Conservation (phyloP, 2,113 vertebrate species). For the Hippocampus barbouri region DNA sequence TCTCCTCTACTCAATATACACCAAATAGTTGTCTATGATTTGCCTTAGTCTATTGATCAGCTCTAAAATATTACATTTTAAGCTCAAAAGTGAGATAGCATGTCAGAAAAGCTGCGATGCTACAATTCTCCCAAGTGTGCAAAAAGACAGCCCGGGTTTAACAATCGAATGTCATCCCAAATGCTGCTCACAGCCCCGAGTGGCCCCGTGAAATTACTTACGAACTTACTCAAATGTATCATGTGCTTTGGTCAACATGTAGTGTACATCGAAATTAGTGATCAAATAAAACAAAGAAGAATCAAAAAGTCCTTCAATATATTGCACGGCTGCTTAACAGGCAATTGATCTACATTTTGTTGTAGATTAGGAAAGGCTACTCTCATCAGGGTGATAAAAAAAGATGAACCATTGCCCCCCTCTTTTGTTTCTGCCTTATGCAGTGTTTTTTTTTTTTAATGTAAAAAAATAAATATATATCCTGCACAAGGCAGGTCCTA, state of each 20-base stretch:
- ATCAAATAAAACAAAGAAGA: too few relatives aligned
- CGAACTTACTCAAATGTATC: background rate
- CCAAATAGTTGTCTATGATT: background rate
- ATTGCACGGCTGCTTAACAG: background rate
- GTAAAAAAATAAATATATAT: constrained; percentile 14
- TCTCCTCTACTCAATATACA: too few relatives aligned
- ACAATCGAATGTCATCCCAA: background rate
- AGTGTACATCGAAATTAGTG: background rate
- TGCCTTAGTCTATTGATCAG: background rate
- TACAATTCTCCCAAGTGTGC: background rate
- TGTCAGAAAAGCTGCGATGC: background rate
- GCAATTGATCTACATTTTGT: too few relatives aligned
- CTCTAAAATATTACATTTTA: background rate
- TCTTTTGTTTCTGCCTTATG: background rate
- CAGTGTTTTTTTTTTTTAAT: constrained; percentile 39
- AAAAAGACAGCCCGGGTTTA: background rate
- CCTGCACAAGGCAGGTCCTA: constrained; percentile 45
- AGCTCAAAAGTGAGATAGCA: background rate
- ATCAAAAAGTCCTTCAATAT: too few relatives aligned
- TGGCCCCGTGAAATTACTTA: background rate
- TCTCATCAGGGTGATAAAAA: background rate
- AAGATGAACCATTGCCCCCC: background rate
- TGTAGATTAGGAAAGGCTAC: background rate
- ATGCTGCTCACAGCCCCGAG: background rate
- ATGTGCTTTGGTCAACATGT: background rate